phyloP scores from a whole-genome alignment of 1,140 invertebrate genomes.

The Hetaerina americana region DNA sequence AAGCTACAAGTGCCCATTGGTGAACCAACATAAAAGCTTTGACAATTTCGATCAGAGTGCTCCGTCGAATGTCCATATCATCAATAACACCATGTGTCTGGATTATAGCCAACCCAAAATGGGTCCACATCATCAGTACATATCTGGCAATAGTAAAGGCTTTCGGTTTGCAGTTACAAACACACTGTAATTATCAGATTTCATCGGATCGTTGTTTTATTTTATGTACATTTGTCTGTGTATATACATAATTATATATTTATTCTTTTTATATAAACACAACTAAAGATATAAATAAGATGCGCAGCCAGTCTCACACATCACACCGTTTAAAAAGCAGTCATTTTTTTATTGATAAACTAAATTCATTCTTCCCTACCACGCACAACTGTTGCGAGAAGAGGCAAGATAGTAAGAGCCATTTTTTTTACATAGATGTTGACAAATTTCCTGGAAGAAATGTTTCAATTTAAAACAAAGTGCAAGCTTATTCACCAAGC shows the following conservation, averaged over 20 bases:
- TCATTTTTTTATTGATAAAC: neutral
- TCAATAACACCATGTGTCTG: neutral
- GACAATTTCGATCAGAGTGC: constrained; percentile 1
- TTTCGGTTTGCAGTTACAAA: neutral
- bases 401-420: neutral
- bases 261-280: constrained; percentile 8
- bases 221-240: constrained; percentile 4
- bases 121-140: neutral
- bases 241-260: constrained; percentile 9
- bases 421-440: neutral
- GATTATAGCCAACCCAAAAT: neutral
- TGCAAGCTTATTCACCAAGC: neutral
- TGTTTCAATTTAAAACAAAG: constrained; percentile 1
- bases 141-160: neutral
- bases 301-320: neutral
- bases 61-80: constrained; percentile 1
- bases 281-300: constrained; percentile 1
- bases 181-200: constrained; percentile 1
- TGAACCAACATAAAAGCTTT: constrained; percentile 5
- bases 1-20: constrained; percentile 8
- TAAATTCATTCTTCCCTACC: neutral
- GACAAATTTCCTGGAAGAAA: neutral
- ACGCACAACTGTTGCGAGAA: neutral
- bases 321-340: neutral
- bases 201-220: constrained; percentile 6